Evolutionary conservation across 1,140 invertebrate species (phyloP).

Genomic region (Laodelphax striatellus): DNA sequence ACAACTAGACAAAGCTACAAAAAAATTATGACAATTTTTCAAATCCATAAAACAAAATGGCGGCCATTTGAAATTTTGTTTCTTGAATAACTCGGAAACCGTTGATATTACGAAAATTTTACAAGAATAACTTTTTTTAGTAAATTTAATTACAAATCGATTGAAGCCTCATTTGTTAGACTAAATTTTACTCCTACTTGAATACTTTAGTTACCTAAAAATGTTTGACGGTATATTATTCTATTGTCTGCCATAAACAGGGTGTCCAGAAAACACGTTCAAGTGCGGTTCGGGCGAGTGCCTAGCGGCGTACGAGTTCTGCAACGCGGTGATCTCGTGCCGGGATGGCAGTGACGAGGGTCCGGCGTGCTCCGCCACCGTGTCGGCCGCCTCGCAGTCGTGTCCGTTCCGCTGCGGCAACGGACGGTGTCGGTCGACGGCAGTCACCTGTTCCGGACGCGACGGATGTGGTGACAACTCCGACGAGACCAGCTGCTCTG

Average conservation of each 20-base stretch:
- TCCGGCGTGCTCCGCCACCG: slow-evolving; percentile 43
- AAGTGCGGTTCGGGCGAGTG: slow-evolving; percentile 73
- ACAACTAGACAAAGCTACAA: too few relatives aligned
- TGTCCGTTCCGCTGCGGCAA: slow-evolving; percentile 76
- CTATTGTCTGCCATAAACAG: slow-evolving; percentile 15
- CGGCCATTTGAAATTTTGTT: too few relatives aligned
- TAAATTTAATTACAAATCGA: too few relatives aligned
- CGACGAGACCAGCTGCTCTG: slow-evolving; percentile 69
- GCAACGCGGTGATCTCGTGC: slow-evolving; percentile 76
- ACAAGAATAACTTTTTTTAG: too few relatives aligned
- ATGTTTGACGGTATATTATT: too few relatives aligned
- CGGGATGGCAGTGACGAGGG: slow-evolving; percentile 76
- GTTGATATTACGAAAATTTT: too few relatives aligned
- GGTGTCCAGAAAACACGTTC: slow-evolving; percentile 68
- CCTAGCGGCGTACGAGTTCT: slow-evolving; percentile 78
- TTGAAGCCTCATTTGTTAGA: too few relatives aligned
- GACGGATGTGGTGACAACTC: slow-evolving; percentile 84
- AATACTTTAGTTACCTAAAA: too few relatives aligned
- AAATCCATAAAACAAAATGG: too few relatives aligned
- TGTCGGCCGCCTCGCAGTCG: slow-evolving; percentile 24
- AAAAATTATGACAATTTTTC: too few relatives aligned
- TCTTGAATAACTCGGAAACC: too few relatives aligned
- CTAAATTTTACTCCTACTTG: too few relatives aligned
- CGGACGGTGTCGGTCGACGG: slow-evolving; percentile 72
- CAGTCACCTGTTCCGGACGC: slow-evolving; percentile 72